Evolutionary conservation across 2,113 vertebrate genomes (phyloP).

Genomic region (Otocyon megalotis): DNA sequence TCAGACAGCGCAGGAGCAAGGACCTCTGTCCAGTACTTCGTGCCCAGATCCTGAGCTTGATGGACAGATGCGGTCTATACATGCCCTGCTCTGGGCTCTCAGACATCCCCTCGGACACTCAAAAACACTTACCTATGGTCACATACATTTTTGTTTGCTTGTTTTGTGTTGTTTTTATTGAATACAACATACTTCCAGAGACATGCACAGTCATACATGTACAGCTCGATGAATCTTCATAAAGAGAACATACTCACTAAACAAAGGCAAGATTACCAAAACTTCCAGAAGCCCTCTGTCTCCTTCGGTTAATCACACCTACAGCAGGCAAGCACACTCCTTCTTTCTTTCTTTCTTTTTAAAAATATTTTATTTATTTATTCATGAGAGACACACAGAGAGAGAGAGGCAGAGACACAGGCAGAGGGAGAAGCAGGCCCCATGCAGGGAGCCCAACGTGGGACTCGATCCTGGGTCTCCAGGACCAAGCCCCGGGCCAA

Average conservation of each 20-base stretch:
- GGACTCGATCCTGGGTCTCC: no score
- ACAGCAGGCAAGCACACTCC: not conserved
- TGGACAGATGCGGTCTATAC: no score
- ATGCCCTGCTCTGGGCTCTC: not conserved
- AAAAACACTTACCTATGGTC: not conserved
- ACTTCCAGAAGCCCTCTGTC: not conserved
- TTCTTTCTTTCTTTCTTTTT: not conserved
- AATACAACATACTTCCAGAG: not conserved
- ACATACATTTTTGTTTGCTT: not conserved
- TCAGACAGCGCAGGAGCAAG: not conserved
- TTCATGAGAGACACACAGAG: no score
- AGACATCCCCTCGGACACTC: not conserved
- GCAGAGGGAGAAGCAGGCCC: no score
- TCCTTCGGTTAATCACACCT: not conserved
- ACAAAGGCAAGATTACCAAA: not conserved
- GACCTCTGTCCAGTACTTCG: not conserved
- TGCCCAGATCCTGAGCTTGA: not conserved
- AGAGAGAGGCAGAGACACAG: no score
- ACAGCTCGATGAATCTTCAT: not conserved
- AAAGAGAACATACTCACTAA: not conserved
- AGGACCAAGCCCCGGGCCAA: no score
- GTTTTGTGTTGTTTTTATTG: not conserved
- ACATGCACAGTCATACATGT: not conserved
- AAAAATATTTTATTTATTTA: no score
- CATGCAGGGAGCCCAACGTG: no score